Conservation (phyloP, 2,888 invertebrate genomes). For the Spilarctia lutea region DNA sequence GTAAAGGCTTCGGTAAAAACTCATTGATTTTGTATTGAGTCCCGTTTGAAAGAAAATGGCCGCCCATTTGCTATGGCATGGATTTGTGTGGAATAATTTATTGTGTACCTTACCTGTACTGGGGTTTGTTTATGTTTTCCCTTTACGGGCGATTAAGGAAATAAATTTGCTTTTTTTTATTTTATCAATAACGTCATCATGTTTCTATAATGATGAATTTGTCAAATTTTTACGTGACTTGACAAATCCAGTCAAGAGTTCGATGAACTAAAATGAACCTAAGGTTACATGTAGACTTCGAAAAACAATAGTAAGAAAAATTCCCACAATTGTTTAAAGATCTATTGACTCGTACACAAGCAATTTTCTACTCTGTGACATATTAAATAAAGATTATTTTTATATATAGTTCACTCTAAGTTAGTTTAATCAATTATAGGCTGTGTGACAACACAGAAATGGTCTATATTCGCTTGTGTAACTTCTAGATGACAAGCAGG, state of each 20-base stretch:
- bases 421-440: conserved; percentile 28
- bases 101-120: conserved; percentile 42
- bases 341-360: conserved; percentile 32
- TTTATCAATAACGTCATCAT: not conserved
- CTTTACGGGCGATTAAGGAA: conserved; percentile 28
- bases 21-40: conserved; percentile 77
- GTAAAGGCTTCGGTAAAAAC: conserved; percentile 62
- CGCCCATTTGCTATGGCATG: conserved; percentile 49
- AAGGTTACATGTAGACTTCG: conserved; percentile 68
- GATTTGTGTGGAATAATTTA: conserved; percentile 57
- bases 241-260: conserved; percentile 54
- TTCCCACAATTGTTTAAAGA: conserved; percentile 71
- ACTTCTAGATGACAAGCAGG: conserved; percentile 35
- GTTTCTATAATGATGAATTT: conserved; percentile 17
- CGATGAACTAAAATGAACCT: conserved; percentile 69
- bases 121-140: conserved; percentile 33
- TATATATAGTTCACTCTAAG: not conserved
- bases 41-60: conserved; percentile 67
- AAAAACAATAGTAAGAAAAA: conserved; percentile 70
- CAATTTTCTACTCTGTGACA: conserved; percentile 42
- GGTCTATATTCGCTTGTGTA: conserved; percentile 31
- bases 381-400: conserved; percentile 14
- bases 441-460: conserved; percentile 21
- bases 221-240: conserved; percentile 29
- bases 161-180: not conserved